Conservation (phyloP, 2,888 invertebrate species). For the Nephrotoma guestfalica region DNA sequence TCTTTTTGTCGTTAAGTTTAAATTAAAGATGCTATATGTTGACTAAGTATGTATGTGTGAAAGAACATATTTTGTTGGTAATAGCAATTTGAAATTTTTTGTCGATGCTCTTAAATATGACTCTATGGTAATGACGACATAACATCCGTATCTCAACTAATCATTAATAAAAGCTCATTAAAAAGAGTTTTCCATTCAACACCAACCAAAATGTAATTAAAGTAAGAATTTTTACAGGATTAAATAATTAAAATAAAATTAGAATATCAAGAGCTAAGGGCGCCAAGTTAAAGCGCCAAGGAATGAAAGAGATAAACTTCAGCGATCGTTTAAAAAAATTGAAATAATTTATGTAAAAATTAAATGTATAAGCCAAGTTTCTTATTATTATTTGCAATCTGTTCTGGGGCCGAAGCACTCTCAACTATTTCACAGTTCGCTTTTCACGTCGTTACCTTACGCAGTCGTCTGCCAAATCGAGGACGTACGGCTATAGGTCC, state of each 20-base stretch:
- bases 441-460: too few relatives aligned
- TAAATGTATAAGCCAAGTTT: too few relatives aligned
- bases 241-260: background rate
- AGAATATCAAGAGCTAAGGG: background rate
- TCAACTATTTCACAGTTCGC: too few relatives aligned
- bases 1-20: background rate
- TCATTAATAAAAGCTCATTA: background rate
- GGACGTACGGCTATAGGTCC: too few relatives aligned
- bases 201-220: background rate
- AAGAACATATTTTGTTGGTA: too few relatives aligned
- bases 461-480: too few relatives aligned
- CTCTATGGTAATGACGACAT: background rate
- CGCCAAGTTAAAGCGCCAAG: too few relatives aligned
- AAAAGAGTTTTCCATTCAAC: background rate
- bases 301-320: too few relatives aligned
- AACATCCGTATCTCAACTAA: background rate
- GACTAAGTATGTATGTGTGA: background rate
- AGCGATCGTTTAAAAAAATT: too few relatives aligned
- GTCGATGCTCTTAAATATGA: background rate
- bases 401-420: too few relatives aligned
- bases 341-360: too few relatives aligned
- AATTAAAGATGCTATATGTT: background rate
- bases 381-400: too few relatives aligned
- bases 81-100: background rate
- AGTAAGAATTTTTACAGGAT: background rate